A percentile compares a stretch with the other conserved stretches of the same genome.
phyloP scores from a whole-genome alignment of 2,888 invertebrate species.

The Agelastica alni region DNA sequence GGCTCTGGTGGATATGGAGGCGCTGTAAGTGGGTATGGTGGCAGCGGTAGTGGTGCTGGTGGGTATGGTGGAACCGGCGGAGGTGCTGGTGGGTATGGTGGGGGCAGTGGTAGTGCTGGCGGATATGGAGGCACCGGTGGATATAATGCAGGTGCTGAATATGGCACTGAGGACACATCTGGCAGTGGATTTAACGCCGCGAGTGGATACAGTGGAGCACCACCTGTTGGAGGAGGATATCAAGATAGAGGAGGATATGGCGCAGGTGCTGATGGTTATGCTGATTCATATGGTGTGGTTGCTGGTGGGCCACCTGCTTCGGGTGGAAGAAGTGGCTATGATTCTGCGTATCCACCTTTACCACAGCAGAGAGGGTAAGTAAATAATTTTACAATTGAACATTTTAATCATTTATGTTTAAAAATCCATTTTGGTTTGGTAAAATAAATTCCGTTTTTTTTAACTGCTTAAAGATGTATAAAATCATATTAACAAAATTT shows the following conservation, averaged over 20 bases:
- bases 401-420: too few relatives aligned
- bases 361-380: slow-evolving; percentile 42
- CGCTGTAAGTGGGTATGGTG: slow-evolving; percentile 18
- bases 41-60: slow-evolving; percentile 33
- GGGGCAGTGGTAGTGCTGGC: slow-evolving; percentile 35
- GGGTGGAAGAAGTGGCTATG: slow-evolving; percentile 39
- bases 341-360: slow-evolving; percentile 41
- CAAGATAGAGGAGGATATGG: slow-evolving; percentile 29
- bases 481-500: too few relatives aligned
- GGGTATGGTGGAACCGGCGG: slow-evolving; percentile 26
- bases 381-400: too few relatives aligned
- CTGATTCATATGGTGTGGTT: slow-evolving; percentile 28
- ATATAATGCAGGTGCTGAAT: slow-evolving; percentile 18
- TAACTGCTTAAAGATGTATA: too few relatives aligned
- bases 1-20: background rate
- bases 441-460: too few relatives aligned
- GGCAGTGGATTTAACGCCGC: slow-evolving; percentile 19
- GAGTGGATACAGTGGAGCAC: slow-evolving; percentile 8
- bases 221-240: slow-evolving; percentile 25
- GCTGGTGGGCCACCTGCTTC: slow-evolving; percentile 10
- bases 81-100: slow-evolving; percentile 26
- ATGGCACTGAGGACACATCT: background rate
- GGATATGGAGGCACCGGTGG: slow-evolving; percentile 35
- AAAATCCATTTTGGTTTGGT: too few relatives aligned
- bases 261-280: slow-evolving; percentile 21